Evolutionary conservation across 2,797 vertebrate species (phyloP).

Genomic region (Spea hammondii): DNA sequence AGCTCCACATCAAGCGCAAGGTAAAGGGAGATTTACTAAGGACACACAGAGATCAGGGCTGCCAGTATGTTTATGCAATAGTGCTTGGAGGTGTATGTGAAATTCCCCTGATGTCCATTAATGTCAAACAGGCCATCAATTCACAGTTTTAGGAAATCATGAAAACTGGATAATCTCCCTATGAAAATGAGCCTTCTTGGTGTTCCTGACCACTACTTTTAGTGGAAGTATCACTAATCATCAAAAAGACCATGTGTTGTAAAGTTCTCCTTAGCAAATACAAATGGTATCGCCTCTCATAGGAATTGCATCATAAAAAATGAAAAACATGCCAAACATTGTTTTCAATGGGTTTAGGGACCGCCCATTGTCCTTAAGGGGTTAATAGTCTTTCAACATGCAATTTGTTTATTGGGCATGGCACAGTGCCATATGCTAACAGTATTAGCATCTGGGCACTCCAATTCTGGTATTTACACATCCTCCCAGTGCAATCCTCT

Average conservation of each 20-base stretch:
- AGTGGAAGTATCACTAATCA: neutral
- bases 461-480: too few species aligned
- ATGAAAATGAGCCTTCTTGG: neutral
- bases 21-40: conserved; percentile 29
- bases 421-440: too few species aligned
- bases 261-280: neutral
- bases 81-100: conserved; percentile 38
- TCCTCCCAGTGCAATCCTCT: too few species aligned
- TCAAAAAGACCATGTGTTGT: neutral
- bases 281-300: neutral
- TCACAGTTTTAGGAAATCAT: neutral
- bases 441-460: too few species aligned
- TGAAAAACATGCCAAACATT: too few species aligned
- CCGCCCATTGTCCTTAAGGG: too few species aligned
- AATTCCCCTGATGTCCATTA: conserved; percentile 45
- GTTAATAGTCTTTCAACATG: too few species aligned
- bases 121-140: conserved; percentile 41
- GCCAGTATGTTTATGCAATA: conserved; percentile 56
- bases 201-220: too few species aligned
- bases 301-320: too few species aligned
- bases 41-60: conserved; percentile 43
- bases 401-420: too few species aligned
- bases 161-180: conserved; percentile 11
- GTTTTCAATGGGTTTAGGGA: too few species aligned
- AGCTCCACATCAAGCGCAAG: conserved; percentile 2